phyloP scores from a whole-genome alignment of 2,888 invertebrate genomes.

The Epirrita christyi region DNA sequence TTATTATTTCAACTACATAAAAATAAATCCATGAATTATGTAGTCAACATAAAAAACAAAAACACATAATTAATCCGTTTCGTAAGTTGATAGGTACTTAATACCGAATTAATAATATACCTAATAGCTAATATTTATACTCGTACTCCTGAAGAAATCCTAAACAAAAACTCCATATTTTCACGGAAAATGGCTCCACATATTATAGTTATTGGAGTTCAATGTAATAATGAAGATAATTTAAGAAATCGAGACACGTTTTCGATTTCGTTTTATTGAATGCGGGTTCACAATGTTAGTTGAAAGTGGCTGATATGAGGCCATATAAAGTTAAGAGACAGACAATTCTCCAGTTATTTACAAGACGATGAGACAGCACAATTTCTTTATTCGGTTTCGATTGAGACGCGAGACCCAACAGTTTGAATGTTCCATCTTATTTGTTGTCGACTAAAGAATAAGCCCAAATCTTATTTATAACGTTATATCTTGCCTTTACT shows the following conservation, averaged over 20 bases:
- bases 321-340: conserved; percentile 56
- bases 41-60: too few species aligned
- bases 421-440: conserved; percentile 51
- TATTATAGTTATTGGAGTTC: conserved; percentile 32
- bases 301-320: conserved; percentile 57
- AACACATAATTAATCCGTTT: too few species aligned
- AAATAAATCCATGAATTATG: too few species aligned
- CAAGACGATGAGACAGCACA: conserved; percentile 66
- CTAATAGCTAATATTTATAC: too few species aligned
- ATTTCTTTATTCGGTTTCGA: conserved; percentile 64
- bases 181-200: conserved; percentile 8
- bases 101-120: too few species aligned
- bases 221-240: conserved; percentile 40
- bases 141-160: too few species aligned
- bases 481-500: conserved; percentile 58
- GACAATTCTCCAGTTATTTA: conserved; percentile 64
- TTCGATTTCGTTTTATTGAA: conserved; percentile 64
- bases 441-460: conserved; percentile 52
- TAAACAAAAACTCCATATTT: not conserved
- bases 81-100: too few species aligned
- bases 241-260: conserved; percentile 50
- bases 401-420: conserved; percentile 49
- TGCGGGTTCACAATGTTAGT: conserved; percentile 48
- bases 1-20: too few species aligned
- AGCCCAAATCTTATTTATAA: conserved; percentile 61